Base-by-base conservation (phyloP, 2,888 invertebrate genomes). In the Diplolepis rosae region DNA sequence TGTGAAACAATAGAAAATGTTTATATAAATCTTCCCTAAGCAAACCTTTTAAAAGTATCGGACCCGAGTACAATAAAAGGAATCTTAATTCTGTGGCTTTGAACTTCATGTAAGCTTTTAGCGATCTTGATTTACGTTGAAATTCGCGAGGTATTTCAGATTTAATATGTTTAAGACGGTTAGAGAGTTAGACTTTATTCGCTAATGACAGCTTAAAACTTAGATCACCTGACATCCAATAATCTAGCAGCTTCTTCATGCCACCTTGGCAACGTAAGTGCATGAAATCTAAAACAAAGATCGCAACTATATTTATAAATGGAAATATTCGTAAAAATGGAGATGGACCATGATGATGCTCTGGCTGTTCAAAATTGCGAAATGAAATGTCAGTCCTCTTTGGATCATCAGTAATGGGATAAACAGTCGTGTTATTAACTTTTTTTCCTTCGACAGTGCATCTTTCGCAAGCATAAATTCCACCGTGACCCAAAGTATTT, bases 61-160 rank as follows among this genome's bases (percentile, higher is more conserved):
- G 72, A 15, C 81, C 83, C 32, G 72, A 70, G 54, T 83, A 79
- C 9, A 76, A 69, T 15, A 72, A 42, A 65, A 78, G 74, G 50
- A 76, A 75, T 18, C 72, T 48, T 24, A 71, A 71, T 35, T 77
- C 75, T 27, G 72, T 75, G 5, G 76, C 77, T 66, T 77, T 79
- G 69, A 72, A 71, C 18, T 72, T 61, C 6, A 32, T 9, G 24
- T 76, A 11, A 32, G 66, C 54, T 9, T 28, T 22, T 13, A 70
- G 13, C 0, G 73, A 69, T 65, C 74, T 69, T 3, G 74, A 67
- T 15, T 68, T 71, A 18, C 76, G 67, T 28, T 75, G 73, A 61
- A 79, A 79, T 35, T 79, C 73, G 0, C 7, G 7, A 1, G 75
- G 75, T 15, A 73, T 51, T 50, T 74, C 65, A 45, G 11, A 28